Conservation (phyloP, 2,888 invertebrate genomes). For the Acleris holmiana region DNA sequence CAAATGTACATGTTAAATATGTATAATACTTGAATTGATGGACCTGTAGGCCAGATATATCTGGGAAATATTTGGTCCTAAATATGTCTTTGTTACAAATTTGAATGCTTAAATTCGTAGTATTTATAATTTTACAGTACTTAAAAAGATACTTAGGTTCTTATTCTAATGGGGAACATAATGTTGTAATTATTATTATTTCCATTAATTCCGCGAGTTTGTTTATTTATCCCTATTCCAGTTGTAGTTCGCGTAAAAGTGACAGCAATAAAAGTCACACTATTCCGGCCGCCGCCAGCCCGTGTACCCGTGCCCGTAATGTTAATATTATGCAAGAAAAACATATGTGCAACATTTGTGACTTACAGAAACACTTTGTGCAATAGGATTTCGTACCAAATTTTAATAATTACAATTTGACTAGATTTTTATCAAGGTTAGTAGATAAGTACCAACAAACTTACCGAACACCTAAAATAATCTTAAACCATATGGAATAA, state of each 20-base stretch:
- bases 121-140: no score
- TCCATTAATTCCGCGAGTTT: no score
- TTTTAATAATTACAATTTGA: conserved; percentile 8
- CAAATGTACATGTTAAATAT: no score
- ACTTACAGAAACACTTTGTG: conserved; percentile 17
- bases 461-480: background rate
- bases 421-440: conserved; percentile 11
- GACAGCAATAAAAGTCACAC: no score
- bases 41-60: conserved; percentile 25
- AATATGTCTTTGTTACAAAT: conserved; percentile 12
- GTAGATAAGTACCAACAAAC: no score
- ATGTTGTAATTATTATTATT: no score
- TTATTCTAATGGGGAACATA: no score
- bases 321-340: conserved; percentile 5
- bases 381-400: background rate
- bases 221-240: no score
- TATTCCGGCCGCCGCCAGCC: background rate
- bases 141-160: no score
- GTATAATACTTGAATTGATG: background rate
- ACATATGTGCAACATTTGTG: conserved; percentile 14
- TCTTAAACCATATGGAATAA: background rate
- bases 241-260: no score
- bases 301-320: background rate
- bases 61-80: conserved; percentile 30
- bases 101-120: background rate